Conservation (phyloP, 2,797 vertebrate species). For the Luscinia megarhynchos region DNA sequence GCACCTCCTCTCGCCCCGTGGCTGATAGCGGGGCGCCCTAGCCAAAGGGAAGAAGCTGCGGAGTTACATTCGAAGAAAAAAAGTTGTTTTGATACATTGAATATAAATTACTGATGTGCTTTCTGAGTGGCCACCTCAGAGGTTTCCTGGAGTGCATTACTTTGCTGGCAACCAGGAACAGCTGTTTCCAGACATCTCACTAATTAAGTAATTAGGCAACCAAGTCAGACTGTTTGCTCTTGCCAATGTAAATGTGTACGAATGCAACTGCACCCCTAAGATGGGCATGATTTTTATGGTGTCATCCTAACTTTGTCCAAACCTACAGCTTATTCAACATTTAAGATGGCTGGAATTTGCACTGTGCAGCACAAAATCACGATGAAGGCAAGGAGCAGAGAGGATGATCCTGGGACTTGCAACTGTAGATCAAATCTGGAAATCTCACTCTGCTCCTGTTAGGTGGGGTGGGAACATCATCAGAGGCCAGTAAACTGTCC, state of each 20-base stretch:
- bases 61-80: background rate
- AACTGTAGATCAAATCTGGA: background rate
- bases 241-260: background rate
- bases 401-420: background rate
- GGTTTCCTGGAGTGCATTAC: background rate
- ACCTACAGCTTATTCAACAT: background rate
- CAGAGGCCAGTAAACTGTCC: background rate
- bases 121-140: background rate
- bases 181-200: background rate
- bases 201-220: constrained; percentile 13
- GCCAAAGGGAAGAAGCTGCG: background rate
- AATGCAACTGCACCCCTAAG: background rate
- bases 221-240: background rate
- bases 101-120: background rate
- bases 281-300: background rate
- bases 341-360: background rate
- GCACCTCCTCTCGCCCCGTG: background rate
- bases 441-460: background rate
- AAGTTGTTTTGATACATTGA: background rate
- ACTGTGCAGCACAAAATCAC: background rate
- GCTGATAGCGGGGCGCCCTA: rapidly evolving
- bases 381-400: background rate
- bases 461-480: background rate
- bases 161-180: background rate
- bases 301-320: background rate